A percentile compares a stretch with the other conserved stretches of the same genome.
These are phyloP conservation scores for Zapornia atra DNA, from an alignment of 2,113 vertebrate genomes.

Conservation along the genomic window DNA sequence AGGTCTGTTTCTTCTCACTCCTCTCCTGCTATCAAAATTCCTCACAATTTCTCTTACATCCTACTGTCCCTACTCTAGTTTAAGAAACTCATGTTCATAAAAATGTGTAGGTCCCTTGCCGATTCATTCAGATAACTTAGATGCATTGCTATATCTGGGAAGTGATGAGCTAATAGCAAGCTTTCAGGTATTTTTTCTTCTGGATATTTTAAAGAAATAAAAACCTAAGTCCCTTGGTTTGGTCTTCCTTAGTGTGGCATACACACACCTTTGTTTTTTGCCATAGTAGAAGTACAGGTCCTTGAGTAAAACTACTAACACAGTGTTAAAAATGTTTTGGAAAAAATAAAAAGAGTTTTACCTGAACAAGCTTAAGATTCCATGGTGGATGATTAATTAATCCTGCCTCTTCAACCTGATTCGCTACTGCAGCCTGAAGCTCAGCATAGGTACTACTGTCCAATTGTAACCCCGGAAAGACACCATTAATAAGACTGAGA, in stretches of 20 bases:
- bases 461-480: slow-evolving; percentile 78
- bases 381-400: slow-evolving; percentile 81
- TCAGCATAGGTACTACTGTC: slow-evolving; percentile 73
- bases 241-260: not conserved
- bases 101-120: not conserved
- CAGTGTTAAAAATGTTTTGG: not conserved
- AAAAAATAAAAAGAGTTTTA: slow-evolving; percentile 27
- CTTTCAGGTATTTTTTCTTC: not conserved
- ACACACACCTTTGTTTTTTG: not conserved
- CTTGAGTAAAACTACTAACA: not conserved
- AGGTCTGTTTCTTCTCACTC: not conserved
- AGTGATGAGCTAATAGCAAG: not conserved
- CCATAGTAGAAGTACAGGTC: not conserved
- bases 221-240: not conserved
- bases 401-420: slow-evolving; percentile 75
- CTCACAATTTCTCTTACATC: not conserved
- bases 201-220: not conserved
- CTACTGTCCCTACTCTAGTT: not conserved
- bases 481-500: slow-evolving; percentile 81
- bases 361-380: slow-evolving; percentile 84
- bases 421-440: slow-evolving; percentile 73
- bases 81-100: not conserved
- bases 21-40: not conserved
- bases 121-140: not conserved
- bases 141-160: not conserved